Evolutionary conservation across 1,140 invertebrate genomes (phyloP).

Genomic region (Holcopasites calliopsidis): DNA sequence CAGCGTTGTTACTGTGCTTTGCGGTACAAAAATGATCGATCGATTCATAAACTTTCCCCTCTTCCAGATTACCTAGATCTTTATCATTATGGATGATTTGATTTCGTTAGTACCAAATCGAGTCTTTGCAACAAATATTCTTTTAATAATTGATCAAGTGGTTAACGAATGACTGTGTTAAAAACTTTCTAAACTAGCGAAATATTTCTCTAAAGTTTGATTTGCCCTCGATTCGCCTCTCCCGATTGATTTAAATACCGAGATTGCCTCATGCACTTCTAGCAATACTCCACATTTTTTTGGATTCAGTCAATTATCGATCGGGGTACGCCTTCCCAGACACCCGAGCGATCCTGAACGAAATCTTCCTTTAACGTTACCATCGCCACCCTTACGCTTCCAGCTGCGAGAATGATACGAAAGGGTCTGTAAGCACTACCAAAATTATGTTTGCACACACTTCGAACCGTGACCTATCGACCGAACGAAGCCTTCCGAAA

Average conservation of each 20-base stretch:
- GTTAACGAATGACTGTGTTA: neutral
- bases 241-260: conserved; percentile 12
- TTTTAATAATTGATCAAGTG: neutral
- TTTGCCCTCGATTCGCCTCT: neutral
- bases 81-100: too few species aligned
- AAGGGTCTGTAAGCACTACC: conserved; percentile 47
- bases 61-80: too few species aligned
- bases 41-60: too few species aligned
- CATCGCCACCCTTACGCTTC: neutral
- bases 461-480: conserved; percentile 56
- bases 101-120: too few species aligned
- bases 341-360: conserved; percentile 15
- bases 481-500: conserved; percentile 16
- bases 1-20: too few species aligned
- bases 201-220: neutral
- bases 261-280: conserved; percentile 13
- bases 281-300: conserved; percentile 35
- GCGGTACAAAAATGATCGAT: too few species aligned
- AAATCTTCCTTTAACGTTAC: conserved; percentile 22
- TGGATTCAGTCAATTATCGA: conserved; percentile 50
- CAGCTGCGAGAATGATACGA: neutral
- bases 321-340: neutral
- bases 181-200: neutral
- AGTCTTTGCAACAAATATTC: too few species aligned
- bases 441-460: conserved; percentile 65